phyloP scores from a whole-genome alignment of 2,888 invertebrate species.

The Penaeus monodon region DNA sequence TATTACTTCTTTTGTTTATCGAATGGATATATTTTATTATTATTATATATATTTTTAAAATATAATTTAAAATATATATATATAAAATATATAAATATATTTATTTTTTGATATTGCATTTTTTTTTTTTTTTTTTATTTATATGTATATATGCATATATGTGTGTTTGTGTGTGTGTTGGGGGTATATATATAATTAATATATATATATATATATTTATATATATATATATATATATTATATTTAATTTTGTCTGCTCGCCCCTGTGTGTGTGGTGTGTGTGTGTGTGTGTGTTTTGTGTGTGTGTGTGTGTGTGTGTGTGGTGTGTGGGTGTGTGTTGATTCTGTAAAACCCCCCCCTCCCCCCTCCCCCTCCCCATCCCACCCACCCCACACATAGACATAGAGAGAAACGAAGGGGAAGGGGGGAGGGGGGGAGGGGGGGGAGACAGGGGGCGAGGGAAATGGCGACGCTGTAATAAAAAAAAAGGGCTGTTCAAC shows the following conservation, averaged over 20 bases:
- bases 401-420: too few species aligned
- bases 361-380: too few species aligned
- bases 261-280: not conserved
- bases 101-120: constrained; percentile 16
- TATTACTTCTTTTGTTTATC: too few species aligned
- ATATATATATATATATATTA: constrained; percentile 24
- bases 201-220: constrained; percentile 7
- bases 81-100: constrained; percentile 26
- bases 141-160: constrained; percentile 28
- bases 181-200: not conserved
- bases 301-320: not conserved
- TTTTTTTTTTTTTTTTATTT: constrained; percentile 32
- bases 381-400: too few species aligned
- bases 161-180: not conserved
- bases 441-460: too few species aligned
- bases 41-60: too few species aligned
- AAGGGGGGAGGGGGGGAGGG: too few species aligned
- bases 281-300: not conserved
- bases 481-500: too few species aligned
- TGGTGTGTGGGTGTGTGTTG: not conserved
- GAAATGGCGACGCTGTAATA: too few species aligned
- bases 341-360: not conserved
- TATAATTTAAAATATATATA: too few species aligned
- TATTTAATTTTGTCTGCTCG: constrained; percentile 11
- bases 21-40: too few species aligned